Evolutionary conservation across 2,888 invertebrate species (phyloP), one percentile per base, ranked within the genome.

Genomic region (Strigamia crassipes): DNA sequence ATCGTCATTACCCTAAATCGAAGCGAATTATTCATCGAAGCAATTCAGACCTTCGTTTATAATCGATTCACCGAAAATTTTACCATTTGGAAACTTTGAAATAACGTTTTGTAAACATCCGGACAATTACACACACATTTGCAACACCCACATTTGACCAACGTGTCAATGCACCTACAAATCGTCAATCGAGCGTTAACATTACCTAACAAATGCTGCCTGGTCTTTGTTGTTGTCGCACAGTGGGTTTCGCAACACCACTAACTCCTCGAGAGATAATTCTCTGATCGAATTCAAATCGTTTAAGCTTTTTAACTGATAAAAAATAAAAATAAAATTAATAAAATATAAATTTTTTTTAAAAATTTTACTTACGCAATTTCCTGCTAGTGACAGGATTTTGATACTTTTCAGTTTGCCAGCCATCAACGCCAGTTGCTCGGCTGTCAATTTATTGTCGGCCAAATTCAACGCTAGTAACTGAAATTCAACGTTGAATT

Each of bases 191-290:
- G 15, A 13, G 3, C n/a, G 18, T n/a, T 2, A 5, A 73, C 73
- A 13, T 87, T 86, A 96, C 95, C 95, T 95, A 90, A 95, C 91
- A 87, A 95, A 96, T 42, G 91, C 89, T 82, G 91, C 91, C 87
- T 93, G 92, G 86, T 93, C 93, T 87, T 91, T 92, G 89, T 92
- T 95, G 88, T 92, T 93, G 86, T 92, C 91, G 88, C 93, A 93
- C 82, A 96, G 86, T 0, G 94, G 94, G 89, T 96, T 96, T 85
- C 93, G 92, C 85, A 93, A 92, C 84, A 97, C 88, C 81, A 92
- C 91, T 81, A 97, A 87, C 87, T 96, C 95, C 15, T 92, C 90
- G 56, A 97, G 89, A 0, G 92, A 91, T 81, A 95, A 88, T 12
- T 92, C 91, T 86, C 92, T 92, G 81, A 97, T 86, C 31, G 90